These are phyloP conservation scores for Morone saxatilis DNA, from an alignment of 2,113 vertebrate species.

Conservation along the genomic window DNA sequence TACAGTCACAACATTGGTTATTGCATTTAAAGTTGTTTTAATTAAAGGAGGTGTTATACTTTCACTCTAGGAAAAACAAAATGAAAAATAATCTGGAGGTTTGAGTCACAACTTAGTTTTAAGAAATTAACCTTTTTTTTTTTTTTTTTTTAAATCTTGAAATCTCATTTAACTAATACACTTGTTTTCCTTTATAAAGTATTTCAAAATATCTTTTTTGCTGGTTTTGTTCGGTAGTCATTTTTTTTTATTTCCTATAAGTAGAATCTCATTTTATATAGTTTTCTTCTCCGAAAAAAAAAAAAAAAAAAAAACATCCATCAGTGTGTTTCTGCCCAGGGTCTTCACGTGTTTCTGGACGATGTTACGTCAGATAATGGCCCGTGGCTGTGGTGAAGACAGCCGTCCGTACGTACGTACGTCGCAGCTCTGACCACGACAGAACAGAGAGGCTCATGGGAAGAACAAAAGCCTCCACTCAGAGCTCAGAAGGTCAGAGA, in stretches of 20 bases:
- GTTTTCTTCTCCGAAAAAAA: slow-evolving; percentile 64
- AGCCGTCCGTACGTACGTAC: background rate
- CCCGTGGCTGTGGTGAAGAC: background rate
- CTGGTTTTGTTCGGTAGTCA: slow-evolving; percentile 83
- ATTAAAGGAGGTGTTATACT: slow-evolving; percentile 71
- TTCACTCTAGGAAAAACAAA: slow-evolving; percentile 68
- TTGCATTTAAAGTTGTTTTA: slow-evolving; percentile 79
- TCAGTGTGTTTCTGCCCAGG: slow-evolving; percentile 81
- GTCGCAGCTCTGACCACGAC: slow-evolving; percentile 2
- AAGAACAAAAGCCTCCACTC: background rate
- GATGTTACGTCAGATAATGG: slow-evolving; percentile 23
- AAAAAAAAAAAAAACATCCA: slow-evolving; percentile 69
- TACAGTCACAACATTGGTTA: slow-evolving; percentile 63
- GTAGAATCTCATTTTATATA: slow-evolving; percentile 81
- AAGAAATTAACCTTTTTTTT: slow-evolving; percentile 82
- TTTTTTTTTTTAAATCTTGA: slow-evolving; percentile 72
- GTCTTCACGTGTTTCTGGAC: slow-evolving; percentile 42
- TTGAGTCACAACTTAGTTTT: slow-evolving; percentile 72
- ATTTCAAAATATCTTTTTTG: slow-evolving; percentile 86
- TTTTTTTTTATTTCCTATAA: slow-evolving; percentile 66
- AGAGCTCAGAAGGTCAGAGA: slow-evolving; percentile 28
- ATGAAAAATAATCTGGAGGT: slow-evolving; percentile 71
- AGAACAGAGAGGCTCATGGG: slow-evolving; percentile 44
- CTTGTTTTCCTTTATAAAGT: slow-evolving; percentile 74
- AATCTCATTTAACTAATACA: slow-evolving; percentile 80